Percentiles rank a stretch among this genome's conserved stretches.
Conservation (phyloP, 2,113 vertebrate genomes). For the Centropristis striata region DNA sequence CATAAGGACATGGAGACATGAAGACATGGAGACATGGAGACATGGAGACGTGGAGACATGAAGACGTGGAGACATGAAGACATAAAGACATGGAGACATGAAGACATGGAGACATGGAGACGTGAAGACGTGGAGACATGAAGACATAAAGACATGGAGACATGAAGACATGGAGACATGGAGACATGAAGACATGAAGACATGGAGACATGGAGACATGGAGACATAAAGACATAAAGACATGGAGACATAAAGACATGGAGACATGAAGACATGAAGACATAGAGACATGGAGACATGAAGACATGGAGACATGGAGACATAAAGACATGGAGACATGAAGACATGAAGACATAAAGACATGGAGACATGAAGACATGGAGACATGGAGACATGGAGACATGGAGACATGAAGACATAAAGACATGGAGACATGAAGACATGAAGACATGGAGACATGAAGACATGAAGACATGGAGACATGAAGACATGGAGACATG, state of each 20-base stretch:
- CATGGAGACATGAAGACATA: not conserved
- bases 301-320: not conserved
- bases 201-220: not conserved
- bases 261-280: not conserved
- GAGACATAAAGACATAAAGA: not conserved
- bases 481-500: not conserved
- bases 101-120: not conserved
- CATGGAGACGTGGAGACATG: not conserved
- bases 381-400: not conserved
- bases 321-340: not conserved
- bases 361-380: not conserved
- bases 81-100: constrained; percentile 90
- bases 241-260: not conserved
- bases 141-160: not conserved
- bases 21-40: not conserved
- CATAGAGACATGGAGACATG: not conserved
- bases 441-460: constrained; percentile 89
- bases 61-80: not conserved
- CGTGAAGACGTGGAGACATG: not conserved
- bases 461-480: not conserved
- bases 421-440: not conserved
- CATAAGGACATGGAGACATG: not conserved
- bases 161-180: not conserved
- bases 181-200: too few species aligned
- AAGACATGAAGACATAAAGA: not conserved